These are phyloP conservation scores for Hemithea aestivaria DNA, from an alignment of 2,888 invertebrate genomes.

Conservation along the genomic window DNA sequence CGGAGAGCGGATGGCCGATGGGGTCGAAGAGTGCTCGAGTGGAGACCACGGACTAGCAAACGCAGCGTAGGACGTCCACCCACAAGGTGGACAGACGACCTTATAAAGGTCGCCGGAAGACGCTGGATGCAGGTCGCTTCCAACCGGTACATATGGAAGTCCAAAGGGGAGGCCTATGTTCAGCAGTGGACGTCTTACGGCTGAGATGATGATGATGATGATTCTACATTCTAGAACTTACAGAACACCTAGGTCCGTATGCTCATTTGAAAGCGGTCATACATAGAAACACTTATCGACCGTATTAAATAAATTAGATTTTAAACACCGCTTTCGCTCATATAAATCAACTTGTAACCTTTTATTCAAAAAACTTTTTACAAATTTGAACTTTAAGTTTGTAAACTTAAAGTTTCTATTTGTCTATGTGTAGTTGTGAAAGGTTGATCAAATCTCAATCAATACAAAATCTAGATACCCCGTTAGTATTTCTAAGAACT, in stretches of 20 bases:
- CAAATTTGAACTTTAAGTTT: neutral
- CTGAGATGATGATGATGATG: too few relatives aligned
- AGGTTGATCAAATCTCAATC: constrained; percentile 31
- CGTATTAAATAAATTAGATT: constrained; percentile 19
- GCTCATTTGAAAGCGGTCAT: constrained; percentile 1
- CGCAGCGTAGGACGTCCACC: too few relatives aligned
- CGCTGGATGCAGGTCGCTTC: too few relatives aligned
- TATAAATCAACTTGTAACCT: constrained; percentile 29
- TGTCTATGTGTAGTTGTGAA: constrained; percentile 19
- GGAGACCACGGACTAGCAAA: too few relatives aligned
- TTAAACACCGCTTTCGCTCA: constrained; percentile 30
- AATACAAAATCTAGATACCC: constrained; percentile 38
- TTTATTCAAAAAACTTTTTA: neutral
- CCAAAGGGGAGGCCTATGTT: too few relatives aligned
- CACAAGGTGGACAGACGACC: too few relatives aligned
- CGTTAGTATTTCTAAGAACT: constrained; percentile 42
- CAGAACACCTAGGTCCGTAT: neutral
- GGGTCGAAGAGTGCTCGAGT: too few relatives aligned
- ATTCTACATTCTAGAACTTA: too few relatives aligned
- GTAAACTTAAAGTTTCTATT: constrained; percentile 1
- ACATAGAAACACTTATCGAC: constrained; percentile 11
- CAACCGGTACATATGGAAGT: too few relatives aligned
- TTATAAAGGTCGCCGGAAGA: too few relatives aligned
- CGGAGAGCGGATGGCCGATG: too few relatives aligned
- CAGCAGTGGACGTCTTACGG: too few relatives aligned